Base-by-base conservation (phyloP, 2,888 invertebrate species). In the Agrilus mali region DNA sequence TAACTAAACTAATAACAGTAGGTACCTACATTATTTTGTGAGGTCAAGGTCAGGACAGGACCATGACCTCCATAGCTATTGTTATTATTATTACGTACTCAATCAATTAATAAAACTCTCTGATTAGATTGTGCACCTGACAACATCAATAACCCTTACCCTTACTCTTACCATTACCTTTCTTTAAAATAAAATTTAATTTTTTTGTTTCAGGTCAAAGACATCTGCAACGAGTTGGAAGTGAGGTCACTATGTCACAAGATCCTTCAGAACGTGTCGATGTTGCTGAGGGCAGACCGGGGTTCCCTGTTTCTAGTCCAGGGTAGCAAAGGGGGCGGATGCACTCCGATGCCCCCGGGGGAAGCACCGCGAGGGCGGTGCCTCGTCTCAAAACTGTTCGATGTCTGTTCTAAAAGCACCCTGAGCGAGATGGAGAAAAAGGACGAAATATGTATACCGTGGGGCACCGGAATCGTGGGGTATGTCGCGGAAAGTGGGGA, bases 171-270 rank as follows among this genome's bases (percentile, higher is more conserved):
- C n/a, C n/a, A n/a, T n/a, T n/a, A n/a, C n/a, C n/a, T n/a, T n/a
- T n/a, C n/a, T n/a, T n/a, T n/a, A n/a, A n/a, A n/a, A n/a, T n/a
- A n/a, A n/a, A n/a, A n/a, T n/a, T 17, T 16, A 31, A 37, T 13
- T 42, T 36, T 27, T 57, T 65, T 62, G 50, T 66, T 63, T 1
- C 66, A 86, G 86, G 86, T 87, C 49, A 87, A 92, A 70, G 94
- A 95, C 68, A 94, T 95, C 60, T 92, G 93, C 69, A 93, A 94
- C 69, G 95, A 95, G 68, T 72, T 95, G 59, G 94, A 95, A 65
- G 87, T 94, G 42, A 79, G 90, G 54, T 88, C 88, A 35, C 70
- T 95, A 53, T 94, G 94, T 64, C 93, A 94, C 75, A 95, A 95
- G 73, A 95, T 95, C 62, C 77, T 90, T 44, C 89, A 92, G 67